A percentile compares a stretch with the other conserved stretches of the same genome.
Conservation (phyloP, 2,113 vertebrate genomes). For the Cephalopholis sonnerati region DNA sequence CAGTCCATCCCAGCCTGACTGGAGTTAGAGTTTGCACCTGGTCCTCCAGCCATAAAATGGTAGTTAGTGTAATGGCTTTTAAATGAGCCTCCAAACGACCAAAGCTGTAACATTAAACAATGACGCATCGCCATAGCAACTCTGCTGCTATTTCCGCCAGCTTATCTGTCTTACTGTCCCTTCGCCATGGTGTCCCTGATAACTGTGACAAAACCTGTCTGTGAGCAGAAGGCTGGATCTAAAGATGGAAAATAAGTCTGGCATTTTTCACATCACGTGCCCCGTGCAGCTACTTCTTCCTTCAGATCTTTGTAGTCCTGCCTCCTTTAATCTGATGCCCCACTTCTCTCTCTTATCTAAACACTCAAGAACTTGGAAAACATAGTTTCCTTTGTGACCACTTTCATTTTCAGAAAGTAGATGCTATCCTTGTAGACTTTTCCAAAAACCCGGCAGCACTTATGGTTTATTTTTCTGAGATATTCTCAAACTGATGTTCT, state of each 20-base stretch:
- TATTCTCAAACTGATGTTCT: neutral
- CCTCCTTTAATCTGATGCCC: conserved; percentile 37
- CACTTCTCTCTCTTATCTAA: conserved; percentile 41
- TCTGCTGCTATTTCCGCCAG: conserved; percentile 34
- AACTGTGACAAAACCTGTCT: conserved; percentile 37
- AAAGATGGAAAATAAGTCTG: conserved; percentile 14
- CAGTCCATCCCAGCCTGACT: conserved; percentile 39
- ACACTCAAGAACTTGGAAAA: conserved; percentile 17
- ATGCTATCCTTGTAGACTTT: neutral
- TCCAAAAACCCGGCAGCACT: neutral
- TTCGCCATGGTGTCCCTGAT: neutral
- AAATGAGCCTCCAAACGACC: conserved; percentile 59
- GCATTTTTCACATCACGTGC: conserved; percentile 13
- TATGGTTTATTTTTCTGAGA: neutral
- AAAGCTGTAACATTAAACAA: conserved; percentile 52
- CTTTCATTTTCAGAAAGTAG: conserved; percentile 32
- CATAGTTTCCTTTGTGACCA: neutral
- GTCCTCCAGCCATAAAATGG: conserved; percentile 61
- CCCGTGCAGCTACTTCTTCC: neutral
- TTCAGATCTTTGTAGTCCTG: conserved; percentile 24
- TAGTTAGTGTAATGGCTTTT: conserved; percentile 67
- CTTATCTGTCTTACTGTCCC: conserved; percentile 7
- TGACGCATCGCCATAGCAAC: conserved; percentile 41
- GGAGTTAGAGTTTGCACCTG: conserved; percentile 68
- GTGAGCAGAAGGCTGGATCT: conserved; percentile 4